Percentiles rank a stretch among this genome's conserved stretches.
Evolutionary conservation across 1,140 invertebrate genomes (phyloP).

Genomic region (Leguminivora glycinivorella): DNA sequence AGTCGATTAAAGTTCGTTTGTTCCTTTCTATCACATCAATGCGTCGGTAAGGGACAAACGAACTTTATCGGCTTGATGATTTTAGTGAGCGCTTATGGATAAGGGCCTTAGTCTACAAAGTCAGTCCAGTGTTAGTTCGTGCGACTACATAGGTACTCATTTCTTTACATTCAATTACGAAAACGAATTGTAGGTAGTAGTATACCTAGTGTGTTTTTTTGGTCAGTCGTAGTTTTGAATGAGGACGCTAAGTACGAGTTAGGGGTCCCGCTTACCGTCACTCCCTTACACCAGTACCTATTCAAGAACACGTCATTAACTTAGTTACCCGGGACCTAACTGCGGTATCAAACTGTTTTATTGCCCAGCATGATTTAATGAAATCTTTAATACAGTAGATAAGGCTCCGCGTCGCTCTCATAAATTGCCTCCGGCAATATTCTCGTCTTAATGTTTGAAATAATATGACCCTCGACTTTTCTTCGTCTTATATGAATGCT

Average conservation of each 20-base stretch:
- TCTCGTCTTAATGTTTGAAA: constrained; percentile 47
- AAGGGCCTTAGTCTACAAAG: no score
- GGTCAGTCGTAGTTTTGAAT: no score
- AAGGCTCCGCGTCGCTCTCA: constrained; percentile 49
- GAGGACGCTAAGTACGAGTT: background rate
- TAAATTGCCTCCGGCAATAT: constrained; percentile 68
- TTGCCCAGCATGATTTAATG: constrained; percentile 74
- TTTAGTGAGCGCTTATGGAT: no score
- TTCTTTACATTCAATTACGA: no score
- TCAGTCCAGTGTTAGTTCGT: no score
- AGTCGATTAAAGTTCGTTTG: no score
- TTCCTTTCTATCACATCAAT: no score
- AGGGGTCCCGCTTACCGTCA: constrained; percentile 1
- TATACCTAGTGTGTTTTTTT: no score
- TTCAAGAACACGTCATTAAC: constrained; percentile 60
- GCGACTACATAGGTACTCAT: no score
- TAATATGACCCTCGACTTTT: constrained; percentile 51
- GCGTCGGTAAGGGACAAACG: no score
- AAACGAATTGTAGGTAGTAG: no score
- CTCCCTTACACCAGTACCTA: constrained; percentile 15
- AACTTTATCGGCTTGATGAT: no score
- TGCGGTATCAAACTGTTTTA: constrained; percentile 77
- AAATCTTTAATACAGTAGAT: constrained; percentile 76
- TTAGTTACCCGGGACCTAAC: constrained; percentile 65
- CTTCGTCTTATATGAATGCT: constrained; percentile 35